phyloP scores from a whole-genome alignment of 1,140 invertebrate genomes.

The Pachyrhynchus sulphureomaculatus region DNA sequence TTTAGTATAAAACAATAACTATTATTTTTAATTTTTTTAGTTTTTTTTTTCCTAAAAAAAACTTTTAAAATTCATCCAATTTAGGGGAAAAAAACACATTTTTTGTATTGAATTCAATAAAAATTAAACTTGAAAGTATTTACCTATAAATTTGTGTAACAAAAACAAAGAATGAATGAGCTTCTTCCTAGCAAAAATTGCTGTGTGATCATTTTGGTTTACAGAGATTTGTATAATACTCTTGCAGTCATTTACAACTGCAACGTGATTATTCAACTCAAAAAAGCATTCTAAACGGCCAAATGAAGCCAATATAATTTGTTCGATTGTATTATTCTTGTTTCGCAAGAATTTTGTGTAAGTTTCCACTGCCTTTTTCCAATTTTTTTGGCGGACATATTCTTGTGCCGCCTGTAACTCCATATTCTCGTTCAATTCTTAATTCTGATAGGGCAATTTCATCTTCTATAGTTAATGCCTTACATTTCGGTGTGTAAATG shows the following conservation, averaged over 20 bases:
- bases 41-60: too few relatives aligned
- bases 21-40: too few relatives aligned
- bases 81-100: too few relatives aligned
- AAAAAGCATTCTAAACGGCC: conserved; percentile 11
- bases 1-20: too few relatives aligned
- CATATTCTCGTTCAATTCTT: background rate
- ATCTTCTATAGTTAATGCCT: background rate
- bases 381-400: conserved; percentile 7
- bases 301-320: background rate
- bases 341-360: conserved; percentile 5
- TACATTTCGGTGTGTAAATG: background rate
- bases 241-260: conserved; percentile 14
- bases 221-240: conserved; percentile 7
- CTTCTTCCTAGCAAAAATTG: conserved; percentile 8
- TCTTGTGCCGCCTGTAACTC: conserved; percentile 11
- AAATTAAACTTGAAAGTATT: too few relatives aligned
- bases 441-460: background rate
- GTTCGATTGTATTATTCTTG: background rate
- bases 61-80: too few relatives aligned
- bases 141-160: conserved; percentile 9
- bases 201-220: conserved; percentile 5
- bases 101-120: too few relatives aligned
- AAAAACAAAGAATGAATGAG: conserved; percentile 10
- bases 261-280: conserved; percentile 10
- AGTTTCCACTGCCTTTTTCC: conserved; percentile 9